These are phyloP conservation scores for Exephanes ischioxanthus DNA, from an alignment of 2,888 invertebrate genomes.

Conservation along the genomic window DNA sequence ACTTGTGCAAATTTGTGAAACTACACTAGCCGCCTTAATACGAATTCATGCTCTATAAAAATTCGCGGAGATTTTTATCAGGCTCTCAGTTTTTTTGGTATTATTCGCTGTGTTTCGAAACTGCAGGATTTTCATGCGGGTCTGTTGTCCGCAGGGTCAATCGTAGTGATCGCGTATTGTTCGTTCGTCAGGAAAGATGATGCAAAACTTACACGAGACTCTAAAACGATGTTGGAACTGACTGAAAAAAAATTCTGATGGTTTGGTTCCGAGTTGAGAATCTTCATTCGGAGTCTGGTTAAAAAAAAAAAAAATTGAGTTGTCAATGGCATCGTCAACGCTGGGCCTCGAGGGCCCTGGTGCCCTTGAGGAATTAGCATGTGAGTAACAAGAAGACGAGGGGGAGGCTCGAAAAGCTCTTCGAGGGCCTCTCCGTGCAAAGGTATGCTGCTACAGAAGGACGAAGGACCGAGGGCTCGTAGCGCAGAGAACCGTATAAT, in stretches of 20 bases:
- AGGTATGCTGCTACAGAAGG: conserved; percentile 42
- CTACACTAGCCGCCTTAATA: neutral
- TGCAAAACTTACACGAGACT: neutral
- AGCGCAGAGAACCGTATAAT: conserved; percentile 72
- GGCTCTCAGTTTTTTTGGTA: neutral
- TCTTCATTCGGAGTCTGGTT: neutral
- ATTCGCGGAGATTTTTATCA: neutral
- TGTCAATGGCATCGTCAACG: conserved; percentile 19
- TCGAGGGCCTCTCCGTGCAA: conserved; percentile 10
- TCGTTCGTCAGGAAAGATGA: neutral
- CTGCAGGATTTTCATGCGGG: neutral
- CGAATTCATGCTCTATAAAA: neutral
- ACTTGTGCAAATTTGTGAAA: neutral
- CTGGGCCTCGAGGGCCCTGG: conserved; percentile 39
- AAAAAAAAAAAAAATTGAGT: neutral
- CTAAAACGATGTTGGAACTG: neutral
- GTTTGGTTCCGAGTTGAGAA: neutral
- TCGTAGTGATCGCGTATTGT: too few species aligned
- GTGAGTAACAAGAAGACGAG: conserved; percentile 73
- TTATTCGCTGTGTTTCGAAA: neutral
- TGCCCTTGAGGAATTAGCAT: conserved; percentile 75
- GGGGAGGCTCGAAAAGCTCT: conserved; percentile 52
- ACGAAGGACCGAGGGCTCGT: conserved; percentile 64
- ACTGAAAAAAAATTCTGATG: neutral
- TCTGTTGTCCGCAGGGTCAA: too few species aligned